Evolutionary conservation across 2,797 vertebrate genomes (phyloP), one percentile per base, ranked within the genome.

Genomic region (Manis crassicaudata): DNA sequence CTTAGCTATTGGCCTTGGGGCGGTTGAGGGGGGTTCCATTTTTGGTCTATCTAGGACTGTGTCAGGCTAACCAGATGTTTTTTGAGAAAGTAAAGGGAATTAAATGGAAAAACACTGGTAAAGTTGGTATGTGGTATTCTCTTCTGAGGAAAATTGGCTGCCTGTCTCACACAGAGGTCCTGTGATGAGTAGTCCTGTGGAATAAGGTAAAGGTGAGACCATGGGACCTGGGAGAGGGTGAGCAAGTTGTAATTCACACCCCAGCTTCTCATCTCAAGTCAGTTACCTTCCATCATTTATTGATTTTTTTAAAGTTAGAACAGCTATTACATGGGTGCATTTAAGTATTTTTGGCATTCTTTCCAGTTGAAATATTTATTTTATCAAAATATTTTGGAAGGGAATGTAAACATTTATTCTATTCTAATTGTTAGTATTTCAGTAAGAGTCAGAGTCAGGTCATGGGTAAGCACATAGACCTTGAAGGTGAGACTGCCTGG

Each of bases 341-440:
- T 50, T 84, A 54, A 97, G 85, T 76, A 85, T 37, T 67, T 90
- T 32, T 72, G 87, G 79, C 29, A 35, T 90, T 92, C 68, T 94
- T 93, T 93, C 84, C 80, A 50, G 17, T 70, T 80, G 94, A 96
- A 96, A 95, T 58, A 25, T 96, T 86, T 85, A 20, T 94, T 97
- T 95, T 77, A 84, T 92, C 89, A 93, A 86, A 63, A 43, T 90
- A 70, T 58, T 96, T 96, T 73, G 84, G 76, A 72, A 88, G 75
- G 21, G 58, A 92, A 79, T 86, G 46, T 70, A 73, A 97, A n/a
- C 62, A 85, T 90, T 79, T 67, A 93, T 96, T 88, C 86, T 75
- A 32, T 83, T 94, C 73, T 94, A 79, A 88, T 91, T 83, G 68
- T 76, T 94, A 67, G 11, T 58, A 56, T 46, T 89, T 86, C 54